Base-by-base conservation (phyloP, 2,888 invertebrate species). In the Lycocerus yunnanus region DNA sequence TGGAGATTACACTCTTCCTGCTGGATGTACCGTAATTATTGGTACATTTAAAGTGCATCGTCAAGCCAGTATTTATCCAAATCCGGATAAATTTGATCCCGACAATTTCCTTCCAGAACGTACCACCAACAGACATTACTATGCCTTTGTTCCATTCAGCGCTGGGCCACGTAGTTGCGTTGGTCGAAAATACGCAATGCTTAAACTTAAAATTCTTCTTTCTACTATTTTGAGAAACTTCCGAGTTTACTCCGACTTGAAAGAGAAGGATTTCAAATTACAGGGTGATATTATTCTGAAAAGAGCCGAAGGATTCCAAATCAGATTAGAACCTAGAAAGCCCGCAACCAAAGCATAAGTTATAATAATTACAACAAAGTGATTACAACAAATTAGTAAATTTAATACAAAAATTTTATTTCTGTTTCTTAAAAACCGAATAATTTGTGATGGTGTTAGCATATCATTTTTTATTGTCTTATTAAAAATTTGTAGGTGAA, bases 151-250 rank as follows among this genome's bases (percentile, higher is more conserved):
- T 71, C 94, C 94, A 0, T 94, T 94, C 88, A 93, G 93, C 74
- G 94, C 94, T 66, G 94, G 94, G 20, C 94, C 94, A 1, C 90
- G 94, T 78, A 94, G 93, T 81, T 94, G 94, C 84, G 94, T 94
- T 15, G 94, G 91, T 91, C 92, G 94, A 59, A 94, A 94, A 87
- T 94, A 94, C 85, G 94, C 94, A n/a, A 91, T 94, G 89, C 85
- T 94, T 71, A 94, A 94, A 84, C 87, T 94, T 75, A 94, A 94
- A 86, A 91, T 94, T 13, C 88, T 94, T 0, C 88, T 94, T 0
- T 91, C 93, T 0, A 93, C 93, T 6, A 90, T 94, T 63, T 84
- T 94, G 76, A 90, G 94, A 73, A 93, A 92, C 85, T 94, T 90
- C 86, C 90, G 89, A 73, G 87, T 92, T n/a, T 87, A 88, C 13